Conservation (phyloP, 2,888 invertebrate species). For the Apantesis nais region DNA sequence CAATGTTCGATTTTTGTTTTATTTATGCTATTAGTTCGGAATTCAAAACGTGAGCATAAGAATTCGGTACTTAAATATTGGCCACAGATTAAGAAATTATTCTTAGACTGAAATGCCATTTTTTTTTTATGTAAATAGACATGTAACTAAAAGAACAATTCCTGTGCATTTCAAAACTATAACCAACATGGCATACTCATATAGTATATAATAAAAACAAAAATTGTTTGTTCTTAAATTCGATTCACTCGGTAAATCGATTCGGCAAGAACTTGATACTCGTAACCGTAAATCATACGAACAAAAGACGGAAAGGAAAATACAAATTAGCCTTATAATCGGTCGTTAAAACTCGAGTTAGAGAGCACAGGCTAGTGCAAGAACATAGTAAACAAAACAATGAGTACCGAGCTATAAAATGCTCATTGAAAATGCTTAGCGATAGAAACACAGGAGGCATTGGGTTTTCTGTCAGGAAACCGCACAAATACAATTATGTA, state of each 20-base stretch:
- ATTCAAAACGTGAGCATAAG: slow-evolving; percentile 26
- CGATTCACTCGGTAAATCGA: slow-evolving; percentile 65
- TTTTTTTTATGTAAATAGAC: slow-evolving; percentile 17
- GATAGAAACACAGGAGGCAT: slow-evolving; percentile 10
- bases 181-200: slow-evolving; percentile 50
- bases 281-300: slow-evolving; percentile 77
- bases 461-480: not conserved
- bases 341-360: slow-evolving; percentile 60
- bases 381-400: slow-evolving; percentile 45
- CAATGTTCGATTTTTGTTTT: slow-evolving; percentile 39
- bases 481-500: not conserved
- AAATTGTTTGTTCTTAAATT: slow-evolving; percentile 61
- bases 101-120: not conserved
- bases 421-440: slow-evolving; percentile 14
- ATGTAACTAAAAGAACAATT: slow-evolving; percentile 41
- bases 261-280: slow-evolving; percentile 67
- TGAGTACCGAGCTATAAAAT: slow-evolving; percentile 22
- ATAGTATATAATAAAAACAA: slow-evolving; percentile 48
- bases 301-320: slow-evolving; percentile 81
- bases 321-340: slow-evolving; percentile 83
- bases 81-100: slow-evolving; percentile 8
- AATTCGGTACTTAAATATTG: slow-evolving; percentile 2
- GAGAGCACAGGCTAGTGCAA: slow-evolving; percentile 40
- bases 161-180: slow-evolving; percentile 36
- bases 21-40: slow-evolving; percentile 25